These are phyloP conservation scores for Pangasius krempfi DNA, from an alignment of 2,797 vertebrate species.

Conservation along the genomic window DNA sequence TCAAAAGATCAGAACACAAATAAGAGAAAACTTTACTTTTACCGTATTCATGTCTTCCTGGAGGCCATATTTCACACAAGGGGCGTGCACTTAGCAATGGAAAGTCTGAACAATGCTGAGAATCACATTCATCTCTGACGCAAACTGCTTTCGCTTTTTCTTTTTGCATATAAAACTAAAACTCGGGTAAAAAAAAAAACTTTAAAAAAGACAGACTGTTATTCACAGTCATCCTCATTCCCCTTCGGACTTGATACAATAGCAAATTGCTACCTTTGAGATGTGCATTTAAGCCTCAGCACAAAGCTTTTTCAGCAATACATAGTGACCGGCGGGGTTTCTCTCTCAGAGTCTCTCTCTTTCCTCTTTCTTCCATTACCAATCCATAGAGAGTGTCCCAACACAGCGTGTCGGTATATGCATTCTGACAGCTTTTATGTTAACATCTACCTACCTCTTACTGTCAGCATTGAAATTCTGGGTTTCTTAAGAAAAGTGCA, in stretches of 20 bases:
- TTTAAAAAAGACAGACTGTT: neutral
- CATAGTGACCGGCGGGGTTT: conserved; percentile 63
- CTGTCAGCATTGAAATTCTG: conserved; percentile 62
- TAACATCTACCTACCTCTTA: conserved; percentile 62
- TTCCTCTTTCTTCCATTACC: conserved; percentile 63
- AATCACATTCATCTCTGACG: conserved; percentile 1
- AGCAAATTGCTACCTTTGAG: neutral
- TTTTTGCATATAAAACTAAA: conserved; percentile 2
- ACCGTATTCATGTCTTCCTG: conserved; percentile 14
- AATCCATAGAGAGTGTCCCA: conserved; percentile 58
- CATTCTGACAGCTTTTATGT: conserved; percentile 63
- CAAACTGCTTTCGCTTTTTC: neutral
- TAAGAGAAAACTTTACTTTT: conserved; percentile 17
- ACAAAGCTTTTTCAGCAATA: conserved; percentile 65
- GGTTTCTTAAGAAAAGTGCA: conserved; percentile 12
- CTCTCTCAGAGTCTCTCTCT: conserved; percentile 57
- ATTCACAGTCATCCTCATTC: conserved; percentile 2
- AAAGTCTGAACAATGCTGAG: conserved; percentile 16
- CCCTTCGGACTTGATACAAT: conserved; percentile 10
- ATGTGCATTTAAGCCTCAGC: conserved; percentile 48
- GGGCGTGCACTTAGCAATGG: neutral
- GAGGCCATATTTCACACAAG: conserved; percentile 9
- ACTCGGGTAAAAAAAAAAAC: neutral
- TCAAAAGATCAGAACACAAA: conserved; percentile 42
- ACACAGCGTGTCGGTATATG: conserved; percentile 52